Percentiles rank a stretch among this genome's conserved stretches.
Conservation (phyloP, 2,888 invertebrate genomes). For the Atethmia centrago region DNA sequence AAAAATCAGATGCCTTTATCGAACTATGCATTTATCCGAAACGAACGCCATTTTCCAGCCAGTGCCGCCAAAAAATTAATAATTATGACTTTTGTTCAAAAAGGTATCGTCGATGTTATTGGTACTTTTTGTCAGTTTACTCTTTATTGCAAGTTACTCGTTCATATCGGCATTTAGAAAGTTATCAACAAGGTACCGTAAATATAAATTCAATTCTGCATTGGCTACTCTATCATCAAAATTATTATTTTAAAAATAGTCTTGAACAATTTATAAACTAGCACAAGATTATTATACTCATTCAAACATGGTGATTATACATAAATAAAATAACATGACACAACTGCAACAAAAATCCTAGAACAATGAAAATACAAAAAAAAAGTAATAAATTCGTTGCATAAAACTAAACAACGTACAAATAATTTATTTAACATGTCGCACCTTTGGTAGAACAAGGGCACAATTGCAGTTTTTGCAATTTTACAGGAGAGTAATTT, state of each 20-base stretch:
- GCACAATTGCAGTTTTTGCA: too few species aligned
- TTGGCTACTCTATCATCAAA: conserved; percentile 12
- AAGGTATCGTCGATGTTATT: neutral
- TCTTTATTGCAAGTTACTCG: neutral
- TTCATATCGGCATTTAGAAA: neutral
- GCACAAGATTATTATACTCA: conserved; percentile 1
- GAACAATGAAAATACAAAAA: conserved; percentile 53
- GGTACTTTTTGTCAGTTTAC: neutral
- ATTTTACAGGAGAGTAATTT: too few species aligned
- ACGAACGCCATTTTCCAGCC: conserved; percentile 2
- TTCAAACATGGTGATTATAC: neutral
- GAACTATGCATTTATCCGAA: neutral
- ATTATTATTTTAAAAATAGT: conserved; percentile 6
- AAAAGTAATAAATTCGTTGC: conserved; percentile 70
- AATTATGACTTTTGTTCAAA: conserved; percentile 11
- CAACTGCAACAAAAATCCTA: conserved; percentile 22
- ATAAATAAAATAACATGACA: conserved; percentile 3
- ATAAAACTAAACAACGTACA: conserved; percentile 66
- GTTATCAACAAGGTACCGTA: neutral
- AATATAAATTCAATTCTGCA: neutral
- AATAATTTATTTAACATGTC: conserved; percentile 60
- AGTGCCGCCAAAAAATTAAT: neutral
- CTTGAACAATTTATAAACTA: conserved; percentile 21
- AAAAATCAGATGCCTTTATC: too few species aligned
- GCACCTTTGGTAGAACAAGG: too few species aligned